Evolutionary conservation across 2,888 invertebrate genomes (phyloP), one percentile per base, ranked within the genome.

Genomic region (Eupithecia abbreviata): DNA sequence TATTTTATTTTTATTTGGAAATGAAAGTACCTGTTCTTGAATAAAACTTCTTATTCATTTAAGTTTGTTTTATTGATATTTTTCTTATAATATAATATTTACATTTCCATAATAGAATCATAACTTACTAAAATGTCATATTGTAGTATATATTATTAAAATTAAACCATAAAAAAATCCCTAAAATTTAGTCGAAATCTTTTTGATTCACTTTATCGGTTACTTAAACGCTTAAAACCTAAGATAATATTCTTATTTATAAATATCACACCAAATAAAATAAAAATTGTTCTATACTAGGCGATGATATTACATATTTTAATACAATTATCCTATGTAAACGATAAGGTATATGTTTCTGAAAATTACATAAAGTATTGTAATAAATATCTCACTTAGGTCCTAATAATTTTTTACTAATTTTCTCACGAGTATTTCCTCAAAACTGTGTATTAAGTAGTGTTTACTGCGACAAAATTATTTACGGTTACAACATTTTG

Each of bases 211-310:
- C n/a, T n/a, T n/a, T n/a, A n/a, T n/a, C n/a, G n/a, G n/a, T n/a
- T n/a, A n/a, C n/a, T n/a, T n/a, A n/a, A n/a, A n/a, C n/a, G n/a
- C n/a, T n/a, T n/a, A n/a, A n/a, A n/a, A n/a, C n/a, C n/a, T n/a
- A n/a, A n/a, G n/a, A n/a, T n/a, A n/a, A n/a, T 42, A 71, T 47
- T 62, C 70, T 65, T 89, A 89, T 73, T 81, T 84, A 86, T 89
- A 88, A 88, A 90, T 92, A 92, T 93, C 92, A 93, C 93, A 92
- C 92, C 88, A 83, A 89, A 86, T 87, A 88, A 86, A 85, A 85
- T 82, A 83, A 79, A 78, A 79, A 12, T 62, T 62, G 4, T 79
- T 80, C 83, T 79, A 76, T 83, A 83, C 80, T 81, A 79, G 6
- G 62, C 13, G 71, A 72, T 73, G 42, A n/a, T 15, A 41, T 4